Base-by-base conservation (phyloP, 2,797 vertebrate genomes). In the Gymnothorax reevesii region DNA sequence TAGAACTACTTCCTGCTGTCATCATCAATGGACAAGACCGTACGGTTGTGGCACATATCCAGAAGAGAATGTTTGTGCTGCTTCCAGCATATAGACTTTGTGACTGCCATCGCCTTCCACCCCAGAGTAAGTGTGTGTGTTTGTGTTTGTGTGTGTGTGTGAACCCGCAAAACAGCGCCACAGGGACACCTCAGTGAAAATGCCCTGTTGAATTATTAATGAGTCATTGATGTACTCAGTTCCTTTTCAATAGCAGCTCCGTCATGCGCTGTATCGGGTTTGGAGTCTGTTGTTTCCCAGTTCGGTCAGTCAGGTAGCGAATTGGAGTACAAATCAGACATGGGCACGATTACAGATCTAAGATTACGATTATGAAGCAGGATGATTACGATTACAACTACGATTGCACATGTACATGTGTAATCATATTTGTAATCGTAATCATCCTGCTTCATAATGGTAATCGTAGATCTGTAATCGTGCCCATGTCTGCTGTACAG, bases 21-120 rank as follows among this genome's bases (percentile, higher is more conserved):
- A n/a, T 99, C 99, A 10, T 99, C 99, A 17, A 99, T 99, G 98
- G 98, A 99, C 92, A 99, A 99, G 95, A 99, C 99, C 0, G 99
- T 99, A 87, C 91, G 99, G 82, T 91, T 99, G 77, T 99, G 99
- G 99, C 99, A 99, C 93, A 99, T 99, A 95, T 99, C 99, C 91
- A 96, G 99, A 94, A 96, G 97, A 94, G 99, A 99, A 93, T 99
- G 99, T 90, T 97, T 99, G 87, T 99, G 98, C 94, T 99, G 99
- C 93, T 99, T 99, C 92, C 99, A 99, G 93, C 98, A 99, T 91
- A 99, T 99, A 90, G 98, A 99, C 92, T 99, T 99, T 89, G 99
- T 99, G 90, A 99, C 99, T 86, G 99, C 99, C 85, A 99, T 99
- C 87, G 97, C 99, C 88, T 99, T 99, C 93, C 99, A 99, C 92